Conservation (phyloP, 1,140 invertebrate species). For the Sinonovacula constricta region DNA sequence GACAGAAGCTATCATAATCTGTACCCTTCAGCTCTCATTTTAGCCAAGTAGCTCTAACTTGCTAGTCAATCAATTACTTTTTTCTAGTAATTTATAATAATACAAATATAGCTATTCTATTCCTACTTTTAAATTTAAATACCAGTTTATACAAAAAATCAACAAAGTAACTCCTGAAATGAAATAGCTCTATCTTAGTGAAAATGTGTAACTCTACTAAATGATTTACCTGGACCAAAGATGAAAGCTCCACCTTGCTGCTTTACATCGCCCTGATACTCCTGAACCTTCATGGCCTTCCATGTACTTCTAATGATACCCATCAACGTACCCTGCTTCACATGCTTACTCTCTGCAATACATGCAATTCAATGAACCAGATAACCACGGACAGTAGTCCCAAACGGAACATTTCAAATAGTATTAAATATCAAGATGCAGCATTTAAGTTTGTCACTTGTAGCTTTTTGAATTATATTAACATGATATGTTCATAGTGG, state of each 20-base stretch:
- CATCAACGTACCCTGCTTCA: conserved; percentile 66
- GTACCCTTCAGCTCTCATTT: too few species aligned
- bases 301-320: conserved; percentile 68
- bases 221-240: conserved; percentile 73
- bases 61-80: too few species aligned
- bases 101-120: too few species aligned
- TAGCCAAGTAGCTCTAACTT: too few species aligned
- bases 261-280: conserved; percentile 68
- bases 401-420: neutral
- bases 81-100: too few species aligned
- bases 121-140: too few species aligned
- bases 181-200: too few species aligned
- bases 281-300: conserved; percentile 66
- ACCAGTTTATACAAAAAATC: too few species aligned
- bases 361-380: neutral
- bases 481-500: neutral
- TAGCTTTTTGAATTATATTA: neutral
- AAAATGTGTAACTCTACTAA: too few species aligned
- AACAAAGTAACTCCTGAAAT: too few species aligned
- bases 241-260: conserved; percentile 71
- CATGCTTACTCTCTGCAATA: conserved; percentile 67
- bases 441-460: neutral
- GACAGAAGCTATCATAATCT: too few species aligned
- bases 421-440: neutral
- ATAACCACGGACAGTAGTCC: neutral